phyloP scores from a whole-genome alignment of 1,140 invertebrate genomes.

The Fopius arisanus region DNA sequence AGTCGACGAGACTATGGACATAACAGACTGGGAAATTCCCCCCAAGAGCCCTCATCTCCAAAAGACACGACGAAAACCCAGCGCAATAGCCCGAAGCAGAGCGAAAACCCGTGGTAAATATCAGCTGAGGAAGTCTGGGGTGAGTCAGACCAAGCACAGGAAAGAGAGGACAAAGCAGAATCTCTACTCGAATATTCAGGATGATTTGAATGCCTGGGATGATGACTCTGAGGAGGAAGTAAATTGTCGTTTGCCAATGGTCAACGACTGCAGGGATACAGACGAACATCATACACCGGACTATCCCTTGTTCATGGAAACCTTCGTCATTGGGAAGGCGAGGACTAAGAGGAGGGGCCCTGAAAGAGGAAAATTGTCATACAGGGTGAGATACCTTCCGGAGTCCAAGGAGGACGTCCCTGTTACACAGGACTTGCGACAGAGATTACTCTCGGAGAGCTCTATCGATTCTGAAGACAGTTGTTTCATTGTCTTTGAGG shows the following conservation, averaged over 20 bases:
- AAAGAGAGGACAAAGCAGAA: conserved; percentile 43
- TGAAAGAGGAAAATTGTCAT: not conserved
- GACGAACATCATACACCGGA: not conserved
- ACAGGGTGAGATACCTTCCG: conserved; percentile 27
- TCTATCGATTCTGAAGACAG: conserved; percentile 61
- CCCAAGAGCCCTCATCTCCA: conserved; percentile 34
- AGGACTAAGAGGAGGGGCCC: not conserved
- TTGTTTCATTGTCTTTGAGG: conserved; percentile 55
- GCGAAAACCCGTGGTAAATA: conserved; percentile 43
- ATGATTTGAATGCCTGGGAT: conserved; percentile 43
- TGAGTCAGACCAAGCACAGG: conserved; percentile 48
- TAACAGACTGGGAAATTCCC: not conserved
- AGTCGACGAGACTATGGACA: not conserved
- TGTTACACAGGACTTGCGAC: conserved; percentile 27
- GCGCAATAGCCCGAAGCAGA: conserved; percentile 36
- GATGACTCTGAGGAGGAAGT: not conserved
- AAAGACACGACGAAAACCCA: conserved; percentile 37
- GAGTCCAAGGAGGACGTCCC: conserved; percentile 7
- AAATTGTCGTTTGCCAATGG: not conserved
- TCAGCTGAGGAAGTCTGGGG: conserved; percentile 47
- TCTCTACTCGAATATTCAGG: conserved; percentile 40
- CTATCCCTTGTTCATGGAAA: not conserved
- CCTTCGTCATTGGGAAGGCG: not conserved
- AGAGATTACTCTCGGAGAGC: conserved; percentile 49
- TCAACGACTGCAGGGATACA: not conserved